Base-by-base conservation (phyloP, 2,797 vertebrate genomes). In the Malacoctenus gilli region DNA sequence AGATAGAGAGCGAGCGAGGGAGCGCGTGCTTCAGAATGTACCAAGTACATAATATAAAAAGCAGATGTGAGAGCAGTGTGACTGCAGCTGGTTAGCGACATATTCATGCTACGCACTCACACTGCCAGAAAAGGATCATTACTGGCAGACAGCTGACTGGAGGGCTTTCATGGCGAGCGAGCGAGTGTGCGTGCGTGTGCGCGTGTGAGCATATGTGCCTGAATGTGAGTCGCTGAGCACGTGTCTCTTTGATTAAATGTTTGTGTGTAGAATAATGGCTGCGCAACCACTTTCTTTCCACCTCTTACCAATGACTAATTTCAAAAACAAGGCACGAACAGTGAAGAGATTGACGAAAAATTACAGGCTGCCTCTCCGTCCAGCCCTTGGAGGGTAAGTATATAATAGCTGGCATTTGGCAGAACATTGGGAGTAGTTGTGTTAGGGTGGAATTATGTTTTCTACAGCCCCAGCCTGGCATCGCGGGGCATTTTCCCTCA, bases 1-100 rank as follows among this genome's bases (percentile, higher is more conserved):
- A 70, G 79, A 80, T 75, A 54, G 69, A 39, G 47, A 68, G 68
- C 57, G 76, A 75, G 41, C 5, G 47, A 40, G 54, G 22, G 65
- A 66, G 56, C 80, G 80, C 63, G 64, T 54, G 60, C 80, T 81
- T 87, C 80, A 87, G 83, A 89, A 81, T 83, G 79, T 83, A 91
- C 88, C 63, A 70, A 90, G 89, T 87, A 92, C 89, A 88, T 86
- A 68, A 90, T 87, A 92, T 91, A 85, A 85, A 77, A 92, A 92
- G 88, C 90, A 92, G 89, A 91, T 90, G 91, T 91, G 83, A 43
- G 79, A 76, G 75, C 69, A 23, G 79, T 87, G 87, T 68, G 85
- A 89, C 86, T 91, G 85, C 84, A 89, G 83, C 88, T 89, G 87
- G 84, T 90, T 89, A 89, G 83, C 59, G 77, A 87, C 86, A 87